Conservation (phyloP, 2,113 vertebrate species). For the Oreotrochilus melanogaster region DNA sequence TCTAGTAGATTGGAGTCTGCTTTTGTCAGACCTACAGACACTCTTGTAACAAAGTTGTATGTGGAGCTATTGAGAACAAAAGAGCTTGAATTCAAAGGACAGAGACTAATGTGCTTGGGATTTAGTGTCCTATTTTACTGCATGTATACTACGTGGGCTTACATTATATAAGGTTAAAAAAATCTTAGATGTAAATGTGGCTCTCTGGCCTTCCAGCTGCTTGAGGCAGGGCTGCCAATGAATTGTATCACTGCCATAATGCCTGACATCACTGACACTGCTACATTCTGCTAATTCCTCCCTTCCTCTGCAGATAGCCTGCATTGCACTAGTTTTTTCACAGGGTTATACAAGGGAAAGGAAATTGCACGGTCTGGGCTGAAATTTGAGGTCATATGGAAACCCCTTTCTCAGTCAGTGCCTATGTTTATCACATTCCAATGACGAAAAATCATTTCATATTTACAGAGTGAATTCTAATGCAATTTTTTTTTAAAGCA, state of each 20-base stretch:
- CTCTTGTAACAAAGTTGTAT: background rate
- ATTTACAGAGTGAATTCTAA: background rate
- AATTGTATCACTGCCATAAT: background rate
- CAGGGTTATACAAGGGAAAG: background rate
- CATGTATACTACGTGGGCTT: background rate
- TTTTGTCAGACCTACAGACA: background rate
- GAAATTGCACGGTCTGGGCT: background rate
- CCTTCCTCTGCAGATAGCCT: background rate
- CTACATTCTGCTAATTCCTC: background rate
- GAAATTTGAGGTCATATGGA: background rate
- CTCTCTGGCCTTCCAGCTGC: background rate
- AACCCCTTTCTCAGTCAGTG: background rate
- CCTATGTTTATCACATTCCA: background rate
- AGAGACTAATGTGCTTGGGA: background rate
- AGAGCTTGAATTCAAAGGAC: rapidly evolving
- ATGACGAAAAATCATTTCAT: background rate
- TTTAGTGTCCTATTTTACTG: background rate
- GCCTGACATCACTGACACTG: background rate
- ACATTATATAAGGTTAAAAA: background rate
- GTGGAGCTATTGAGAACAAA: background rate
- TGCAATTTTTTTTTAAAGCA: background rate
- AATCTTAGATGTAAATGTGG: background rate
- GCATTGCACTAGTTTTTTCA: background rate
- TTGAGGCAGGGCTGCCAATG: background rate
- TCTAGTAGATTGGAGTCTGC: background rate